Percentiles rank a stretch among this genome's conserved stretches.
phyloP scores from a whole-genome alignment of 2,888 invertebrate genomes.

The Leptopilina syphax region DNA sequence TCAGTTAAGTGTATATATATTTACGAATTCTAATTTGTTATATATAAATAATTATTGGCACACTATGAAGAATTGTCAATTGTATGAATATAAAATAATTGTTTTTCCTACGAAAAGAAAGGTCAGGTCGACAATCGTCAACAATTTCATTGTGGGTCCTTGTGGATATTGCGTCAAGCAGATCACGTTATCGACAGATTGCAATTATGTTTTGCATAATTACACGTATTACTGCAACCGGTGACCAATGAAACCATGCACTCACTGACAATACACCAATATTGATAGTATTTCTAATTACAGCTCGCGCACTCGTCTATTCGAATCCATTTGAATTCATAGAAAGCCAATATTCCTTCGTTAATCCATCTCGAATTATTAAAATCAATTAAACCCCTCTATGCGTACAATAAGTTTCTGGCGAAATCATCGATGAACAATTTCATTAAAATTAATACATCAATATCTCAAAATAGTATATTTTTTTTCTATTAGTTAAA shows the following conservation, averaged over 20 bases:
- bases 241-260: conserved; percentile 20
- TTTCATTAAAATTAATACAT: no score
- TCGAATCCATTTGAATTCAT: not conserved
- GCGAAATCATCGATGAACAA: no score
- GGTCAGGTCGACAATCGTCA: conserved; percentile 12
- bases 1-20: no score
- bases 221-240: conserved; percentile 40
- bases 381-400: not conserved
- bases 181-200: conserved; percentile 50
- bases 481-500: no score
- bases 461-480: no score
- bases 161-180: conserved; percentile 47
- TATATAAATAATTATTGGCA: no score
- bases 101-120: not conserved
- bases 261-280: conserved; percentile 26
- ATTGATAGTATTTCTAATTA: conserved; percentile 28
- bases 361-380: conserved; percentile 6
- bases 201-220: conserved; percentile 59
- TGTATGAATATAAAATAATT: no score
- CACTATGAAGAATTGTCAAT: no score
- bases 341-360: conserved; percentile 8
- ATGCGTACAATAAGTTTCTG: not conserved
- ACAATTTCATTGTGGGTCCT: conserved; percentile 13
- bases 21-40: no score
- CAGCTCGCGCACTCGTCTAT: conserved; percentile 12